These are phyloP conservation scores for Crossaster papposus DNA, from an alignment of 53 echinoderm and acorn worm species.

Conservation along the genomic window DNA sequence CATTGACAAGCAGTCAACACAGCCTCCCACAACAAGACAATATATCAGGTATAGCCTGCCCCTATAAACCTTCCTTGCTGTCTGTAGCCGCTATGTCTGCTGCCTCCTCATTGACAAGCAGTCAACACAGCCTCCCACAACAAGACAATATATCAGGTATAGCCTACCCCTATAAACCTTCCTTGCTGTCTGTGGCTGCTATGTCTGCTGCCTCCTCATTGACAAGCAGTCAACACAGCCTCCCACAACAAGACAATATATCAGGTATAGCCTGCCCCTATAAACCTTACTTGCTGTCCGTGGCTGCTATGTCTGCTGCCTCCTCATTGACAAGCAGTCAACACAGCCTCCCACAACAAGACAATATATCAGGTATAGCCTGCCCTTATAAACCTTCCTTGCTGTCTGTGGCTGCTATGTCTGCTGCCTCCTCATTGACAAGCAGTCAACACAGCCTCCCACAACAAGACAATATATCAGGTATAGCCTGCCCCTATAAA, in stretches of 20 bases:
- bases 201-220: neutral
- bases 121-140: slow-evolving; percentile 27
- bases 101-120: neutral
- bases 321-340: slow-evolving; percentile 1
- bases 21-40: slow-evolving; percentile 17
- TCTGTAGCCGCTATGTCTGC: neutral
- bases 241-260: neutral
- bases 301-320: neutral
- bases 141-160: slow-evolving; percentile 20
- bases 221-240: slow-evolving; percentile 15
- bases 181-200: neutral
- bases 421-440: too few species aligned
- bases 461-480: too few species aligned
- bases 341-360: slow-evolving; percentile 20
- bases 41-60: slow-evolving; percentile 26
- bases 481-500: too few species aligned
- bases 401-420: too few species aligned
- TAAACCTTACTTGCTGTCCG: neutral
- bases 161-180: too few species aligned
- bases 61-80: neutral
- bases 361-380: slow-evolving; percentile 14
- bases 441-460: too few species aligned
- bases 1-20: neutral
- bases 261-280: too few species aligned
- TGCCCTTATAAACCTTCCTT: too few species aligned